These are phyloP conservation scores for Meteorus colon DNA, from an alignment of 2,888 invertebrate species.

Conservation along the genomic window DNA sequence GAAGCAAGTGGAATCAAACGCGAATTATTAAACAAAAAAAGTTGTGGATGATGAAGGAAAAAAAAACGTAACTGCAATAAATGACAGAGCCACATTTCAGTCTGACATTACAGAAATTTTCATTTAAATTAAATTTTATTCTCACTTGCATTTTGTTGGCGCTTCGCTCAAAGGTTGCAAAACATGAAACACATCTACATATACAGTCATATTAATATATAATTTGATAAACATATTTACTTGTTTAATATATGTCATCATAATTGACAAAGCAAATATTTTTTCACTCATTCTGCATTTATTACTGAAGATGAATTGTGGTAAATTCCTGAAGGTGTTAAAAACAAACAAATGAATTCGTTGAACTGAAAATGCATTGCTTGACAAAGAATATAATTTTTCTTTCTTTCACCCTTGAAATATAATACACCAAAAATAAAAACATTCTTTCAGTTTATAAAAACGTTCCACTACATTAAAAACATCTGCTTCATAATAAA, in stretches of 20 bases:
- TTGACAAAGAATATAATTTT: too few species aligned
- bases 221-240: conserved; percentile 7
- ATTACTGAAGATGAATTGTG: background rate
- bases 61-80: background rate
- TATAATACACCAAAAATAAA: too few species aligned
- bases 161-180: background rate
- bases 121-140: background rate
- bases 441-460: too few species aligned
- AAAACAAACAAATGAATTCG: background rate
- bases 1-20: background rate
- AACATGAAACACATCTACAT: background rate
- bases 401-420: too few species aligned
- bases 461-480: too few species aligned
- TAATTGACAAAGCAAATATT: conserved; percentile 19
- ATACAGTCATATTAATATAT: background rate
- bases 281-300: conserved; percentile 2
- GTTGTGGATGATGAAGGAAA: background rate
- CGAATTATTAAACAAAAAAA: background rate
- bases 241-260: background rate
- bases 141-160: background rate
- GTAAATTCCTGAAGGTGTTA: background rate
- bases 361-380: too few species aligned
- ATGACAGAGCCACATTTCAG: background rate
- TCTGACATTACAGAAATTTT: background rate
- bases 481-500: background rate